Evolutionary conservation across 2,113 vertebrate species (phyloP).

Genomic region (Catharus minimus): DNA sequence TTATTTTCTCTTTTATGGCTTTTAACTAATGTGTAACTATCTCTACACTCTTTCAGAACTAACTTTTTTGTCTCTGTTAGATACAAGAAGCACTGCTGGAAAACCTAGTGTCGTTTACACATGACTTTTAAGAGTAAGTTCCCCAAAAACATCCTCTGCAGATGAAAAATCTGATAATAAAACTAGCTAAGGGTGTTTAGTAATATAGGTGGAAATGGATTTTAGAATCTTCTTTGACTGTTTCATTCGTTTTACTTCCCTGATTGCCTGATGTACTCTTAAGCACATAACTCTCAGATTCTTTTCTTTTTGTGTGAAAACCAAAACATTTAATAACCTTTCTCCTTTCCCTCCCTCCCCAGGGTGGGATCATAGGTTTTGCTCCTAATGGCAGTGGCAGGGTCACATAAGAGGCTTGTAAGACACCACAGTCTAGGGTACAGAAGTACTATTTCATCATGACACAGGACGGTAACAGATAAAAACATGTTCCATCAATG

Average conservation of each 20-base stretch:
- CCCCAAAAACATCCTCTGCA: not conserved
- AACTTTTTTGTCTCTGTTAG: not conserved
- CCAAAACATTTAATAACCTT: not conserved
- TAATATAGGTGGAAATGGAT: not conserved
- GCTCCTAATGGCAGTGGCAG: not conserved
- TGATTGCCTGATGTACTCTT: not conserved
- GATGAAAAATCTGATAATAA: not conserved
- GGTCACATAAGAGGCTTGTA: rapidly evolving
- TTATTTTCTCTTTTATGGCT: not conserved
- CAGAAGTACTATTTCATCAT: not conserved
- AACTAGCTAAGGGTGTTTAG: not conserved
- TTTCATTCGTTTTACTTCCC: not conserved
- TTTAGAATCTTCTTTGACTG: not conserved
- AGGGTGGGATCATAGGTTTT: not conserved
- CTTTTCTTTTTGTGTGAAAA: not conserved
- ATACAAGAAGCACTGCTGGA: not conserved
- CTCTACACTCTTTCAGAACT: not conserved
- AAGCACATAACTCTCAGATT: not conserved
- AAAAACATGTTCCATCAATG: not conserved
- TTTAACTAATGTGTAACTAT: rapidly evolving
- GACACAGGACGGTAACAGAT: not conserved
- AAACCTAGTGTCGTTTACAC: not conserved
- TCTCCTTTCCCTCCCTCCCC: rapidly evolving
- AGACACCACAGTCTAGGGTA: too few species aligned
- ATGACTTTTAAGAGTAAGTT: not conserved